A percentile compares a stretch with the other conserved stretches of the same genome.
Conservation (phyloP, 2,888 invertebrate species). For the Chorisops tibialis region DNA sequence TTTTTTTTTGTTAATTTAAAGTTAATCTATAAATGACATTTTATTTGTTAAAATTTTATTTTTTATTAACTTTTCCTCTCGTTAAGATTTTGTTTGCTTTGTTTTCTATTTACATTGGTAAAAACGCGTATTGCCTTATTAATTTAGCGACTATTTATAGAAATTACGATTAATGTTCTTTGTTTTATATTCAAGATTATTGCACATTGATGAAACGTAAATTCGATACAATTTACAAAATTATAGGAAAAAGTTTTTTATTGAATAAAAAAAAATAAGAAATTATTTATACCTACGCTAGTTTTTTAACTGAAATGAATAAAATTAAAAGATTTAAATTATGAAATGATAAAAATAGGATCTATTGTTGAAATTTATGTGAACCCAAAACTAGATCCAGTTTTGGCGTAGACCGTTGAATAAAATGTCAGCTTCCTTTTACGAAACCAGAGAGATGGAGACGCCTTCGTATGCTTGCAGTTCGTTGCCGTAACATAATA, state of each 20-base stretch:
- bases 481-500: too few species aligned
- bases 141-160: constrained; percentile 17
- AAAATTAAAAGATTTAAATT: not conserved
- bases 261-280: not conserved
- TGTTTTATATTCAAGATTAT: constrained; percentile 14
- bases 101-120: constrained; percentile 13
- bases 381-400: not conserved
- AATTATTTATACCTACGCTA: not conserved
- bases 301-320: not conserved
- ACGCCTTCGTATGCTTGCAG: too few species aligned
- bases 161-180: constrained; percentile 10
- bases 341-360: not conserved
- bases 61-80: not conserved
- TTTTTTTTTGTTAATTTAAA: constrained; percentile 1
- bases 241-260: constrained; percentile 1
- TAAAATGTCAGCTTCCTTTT: too few species aligned
- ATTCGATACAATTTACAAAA: constrained; percentile 21
- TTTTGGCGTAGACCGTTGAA: too few species aligned
- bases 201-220: constrained; percentile 24
- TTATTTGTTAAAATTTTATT: not conserved
- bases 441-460: too few species aligned
- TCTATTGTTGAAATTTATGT: not conserved
- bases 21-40: not conserved
- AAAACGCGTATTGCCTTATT: constrained; percentile 23
- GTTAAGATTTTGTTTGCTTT: not conserved